Base-by-base conservation (phyloP, 2,888 invertebrate species). In the Tetragonula carbonaria region DNA sequence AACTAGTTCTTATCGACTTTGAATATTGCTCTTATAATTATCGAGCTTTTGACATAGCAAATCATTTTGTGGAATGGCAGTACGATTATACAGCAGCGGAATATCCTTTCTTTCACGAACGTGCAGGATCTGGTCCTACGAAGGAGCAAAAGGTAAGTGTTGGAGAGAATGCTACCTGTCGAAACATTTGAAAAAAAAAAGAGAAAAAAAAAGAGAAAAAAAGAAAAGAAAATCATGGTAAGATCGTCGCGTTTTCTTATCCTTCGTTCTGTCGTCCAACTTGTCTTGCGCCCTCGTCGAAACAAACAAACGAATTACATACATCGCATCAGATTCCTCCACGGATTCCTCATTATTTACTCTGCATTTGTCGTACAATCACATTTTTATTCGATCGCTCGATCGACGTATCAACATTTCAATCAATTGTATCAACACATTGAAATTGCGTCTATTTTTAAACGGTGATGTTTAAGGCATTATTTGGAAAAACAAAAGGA, bases 1-100 rank as follows among this genome's bases (percentile, higher is more conserved):
- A 96, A 86, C 95, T 98, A 55, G 97, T 97, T 23, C 95, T 98
- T 51, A 98, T 98, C 92, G 99, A 99, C 94, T 99, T 98, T 93
- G 99, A 99, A 95, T 99, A 99, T 93, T 98, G 98, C 94, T 98
- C 98, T 0, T 99, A 99, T 95, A 99, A 99, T 93, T 98, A 98
- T 93, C 96, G 99, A 74, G 98, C 97, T 0, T 99, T 98, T 94
- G 99, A 99, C 94, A 95, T 99, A 73, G 99, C 99, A 4, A 99
- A 99, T 95, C 99, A 99, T 93, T 98, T 99, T 94, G 96, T 98
- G 86, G 99, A 99, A 94, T 98, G 98, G 98, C 96, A 96, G 1
- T 98, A 98, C 93, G 98, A 99, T 93, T 99, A 99, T 94, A 98
- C 97, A 0, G 96, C 96, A 80, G 96, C 96, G 0, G 95, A 96